A percentile compares a stretch with the other conserved stretches of the same genome.
Conservation (phyloP, 1,140 invertebrate species). For the Apolygus lucorum region DNA sequence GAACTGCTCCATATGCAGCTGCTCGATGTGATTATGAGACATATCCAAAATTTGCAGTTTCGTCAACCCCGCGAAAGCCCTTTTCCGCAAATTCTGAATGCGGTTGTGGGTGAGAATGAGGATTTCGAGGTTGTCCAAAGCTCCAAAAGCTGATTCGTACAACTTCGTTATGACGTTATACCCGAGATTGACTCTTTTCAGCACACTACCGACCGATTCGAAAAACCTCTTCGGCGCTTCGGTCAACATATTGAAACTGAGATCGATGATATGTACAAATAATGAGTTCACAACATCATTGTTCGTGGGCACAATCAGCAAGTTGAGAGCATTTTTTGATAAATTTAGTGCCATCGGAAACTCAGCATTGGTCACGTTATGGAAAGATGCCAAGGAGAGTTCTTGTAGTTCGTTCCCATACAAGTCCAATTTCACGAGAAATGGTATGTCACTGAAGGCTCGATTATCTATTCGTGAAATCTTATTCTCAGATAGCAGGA, state of each 20-base stretch:
- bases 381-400: conserved; percentile 54
- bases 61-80: conserved; percentile 61
- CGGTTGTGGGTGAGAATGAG: conserved; percentile 65
- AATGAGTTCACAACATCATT: conserved; percentile 38
- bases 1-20: conserved; percentile 71
- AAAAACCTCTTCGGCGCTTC: conserved; percentile 56
- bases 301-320: conserved; percentile 46
- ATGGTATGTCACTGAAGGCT: conserved; percentile 58
- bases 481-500: conserved; percentile 58
- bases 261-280: conserved; percentile 56
- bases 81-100: conserved; percentile 57
- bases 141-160: conserved; percentile 59
- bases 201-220: conserved; percentile 47
- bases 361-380: conserved; percentile 51
- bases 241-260: conserved; percentile 55
- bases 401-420: conserved; percentile 59
- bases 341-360: conserved; percentile 56
- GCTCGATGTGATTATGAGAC: conserved; percentile 62
- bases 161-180: conserved; percentile 62
- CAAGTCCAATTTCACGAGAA: conserved; percentile 57
- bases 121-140: conserved; percentile 60
- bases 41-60: conserved; percentile 71
- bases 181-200: conserved; percentile 57
- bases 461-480: conserved; percentile 49
- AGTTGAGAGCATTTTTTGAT: conserved; percentile 48